phyloP scores from a whole-genome alignment of 2,797 vertebrate species.

The Xenentodon cancila region DNA sequence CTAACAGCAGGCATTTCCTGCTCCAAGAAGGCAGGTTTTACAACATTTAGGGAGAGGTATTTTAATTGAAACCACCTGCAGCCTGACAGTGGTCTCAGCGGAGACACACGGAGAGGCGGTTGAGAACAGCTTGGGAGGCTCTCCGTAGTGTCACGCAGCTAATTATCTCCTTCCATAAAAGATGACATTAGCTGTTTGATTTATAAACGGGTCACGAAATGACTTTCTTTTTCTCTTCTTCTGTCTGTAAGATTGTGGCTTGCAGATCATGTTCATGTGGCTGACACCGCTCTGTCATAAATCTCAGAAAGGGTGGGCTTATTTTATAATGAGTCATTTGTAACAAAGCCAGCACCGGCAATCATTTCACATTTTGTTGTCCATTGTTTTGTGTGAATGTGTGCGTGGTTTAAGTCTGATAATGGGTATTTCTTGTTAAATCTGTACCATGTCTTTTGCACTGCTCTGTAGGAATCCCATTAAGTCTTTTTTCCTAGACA shows the following conservation, averaged over 20 bases:
- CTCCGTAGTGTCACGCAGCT: constrained; percentile 35
- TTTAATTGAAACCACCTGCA: constrained; percentile 79
- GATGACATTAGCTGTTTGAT: constrained; percentile 44
- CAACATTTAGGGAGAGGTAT: constrained; percentile 76
- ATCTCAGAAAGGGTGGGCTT: constrained; percentile 39
- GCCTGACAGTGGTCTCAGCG: constrained; percentile 45
- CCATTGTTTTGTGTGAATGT: constrained; percentile 51
- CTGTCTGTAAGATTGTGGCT: constrained; percentile 10
- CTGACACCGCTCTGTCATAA: constrained; percentile 28
- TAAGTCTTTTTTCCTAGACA: constrained; percentile 45
- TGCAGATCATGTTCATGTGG: constrained; percentile 5
- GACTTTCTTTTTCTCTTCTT: constrained; percentile 40
- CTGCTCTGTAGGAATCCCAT: constrained; percentile 58
- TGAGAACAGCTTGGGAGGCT: constrained; percentile 50
- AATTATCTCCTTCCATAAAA: constrained; percentile 24
- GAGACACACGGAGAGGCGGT: constrained; percentile 57
- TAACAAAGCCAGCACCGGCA: constrained; percentile 16
- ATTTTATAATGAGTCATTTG: constrained; percentile 43
- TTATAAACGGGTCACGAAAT: constrained; percentile 23
- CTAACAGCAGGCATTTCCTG: constrained; percentile 75
- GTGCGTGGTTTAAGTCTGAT: constrained; percentile 48
- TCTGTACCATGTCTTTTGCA: constrained; percentile 47
- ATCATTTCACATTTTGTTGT: constrained; percentile 43
- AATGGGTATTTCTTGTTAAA: constrained; percentile 39
- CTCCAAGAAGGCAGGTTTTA: constrained; percentile 69